phyloP scores from a whole-genome alignment of 2,113 vertebrate genomes.

The Phalacrocorax aristotelis region DNA sequence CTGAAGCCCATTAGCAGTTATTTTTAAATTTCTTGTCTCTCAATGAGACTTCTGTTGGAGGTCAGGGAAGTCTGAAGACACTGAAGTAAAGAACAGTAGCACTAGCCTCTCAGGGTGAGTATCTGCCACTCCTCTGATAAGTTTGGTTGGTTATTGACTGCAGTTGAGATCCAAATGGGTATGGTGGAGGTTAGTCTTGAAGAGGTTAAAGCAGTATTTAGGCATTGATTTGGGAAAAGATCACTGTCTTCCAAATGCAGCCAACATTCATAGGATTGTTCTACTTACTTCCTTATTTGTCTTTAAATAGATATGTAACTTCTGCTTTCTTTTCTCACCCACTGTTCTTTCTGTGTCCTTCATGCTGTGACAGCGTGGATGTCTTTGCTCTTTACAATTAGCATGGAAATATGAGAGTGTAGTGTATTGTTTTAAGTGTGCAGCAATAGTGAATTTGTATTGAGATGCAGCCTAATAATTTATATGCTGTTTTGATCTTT shows the following conservation, averaged over 20 bases:
- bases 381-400: not conserved
- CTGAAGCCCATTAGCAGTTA: not conserved
- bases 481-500: not conserved
- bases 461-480: not conserved
- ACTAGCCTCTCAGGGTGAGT: not conserved
- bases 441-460: not conserved
- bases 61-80: not conserved
- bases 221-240: not conserved
- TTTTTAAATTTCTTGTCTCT: not conserved
- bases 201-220: not conserved
- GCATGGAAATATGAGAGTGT: not conserved
- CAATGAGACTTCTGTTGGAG: not conserved
- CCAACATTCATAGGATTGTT: not conserved
- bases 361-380: not conserved
- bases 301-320: not conserved
- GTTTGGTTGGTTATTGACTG: not conserved
- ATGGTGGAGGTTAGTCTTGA: not conserved
- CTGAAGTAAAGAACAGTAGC: not conserved
- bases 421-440: not conserved
- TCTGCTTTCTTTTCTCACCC: not conserved
- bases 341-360: not conserved
- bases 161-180: not conserved
- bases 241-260: not conserved
- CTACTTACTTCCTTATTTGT: not conserved
- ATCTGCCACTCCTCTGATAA: not conserved